Conservation (phyloP, 2,888 invertebrate species). For the Pristionchus entomophagus region DNA sequence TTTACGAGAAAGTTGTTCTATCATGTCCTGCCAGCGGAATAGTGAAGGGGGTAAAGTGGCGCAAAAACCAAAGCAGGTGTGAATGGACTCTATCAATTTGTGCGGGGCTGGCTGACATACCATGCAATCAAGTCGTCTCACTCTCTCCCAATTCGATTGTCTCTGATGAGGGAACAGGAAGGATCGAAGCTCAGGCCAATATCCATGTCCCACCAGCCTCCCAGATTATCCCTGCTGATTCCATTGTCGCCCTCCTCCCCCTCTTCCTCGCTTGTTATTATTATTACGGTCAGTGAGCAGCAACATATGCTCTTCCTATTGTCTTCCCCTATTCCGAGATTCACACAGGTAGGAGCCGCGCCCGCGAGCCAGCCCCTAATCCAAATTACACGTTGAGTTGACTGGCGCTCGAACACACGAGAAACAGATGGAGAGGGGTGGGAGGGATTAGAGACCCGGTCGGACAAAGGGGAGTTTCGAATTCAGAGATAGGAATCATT, state of each 20-base stretch:
- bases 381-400: conserved; percentile 42
- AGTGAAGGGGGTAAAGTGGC: background rate
- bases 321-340: conserved; percentile 5
- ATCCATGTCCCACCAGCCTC: background rate
- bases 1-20: no score
- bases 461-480: background rate
- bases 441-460: background rate
- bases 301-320: conserved; percentile 41
- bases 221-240: background rate
- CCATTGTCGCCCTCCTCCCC: background rate
- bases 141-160: conserved; percentile 11
- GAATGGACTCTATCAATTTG: conserved; percentile 22
- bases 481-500: background rate
- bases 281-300: conserved; percentile 47
- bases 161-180: conserved; percentile 43
- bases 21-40: no score
- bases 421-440: conserved; percentile 26
- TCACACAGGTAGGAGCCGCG: conserved; percentile 43
- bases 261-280: conserved; percentile 15
- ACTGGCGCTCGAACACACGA: conserved; percentile 21
- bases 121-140: conserved; percentile 20
- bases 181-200: background rate
- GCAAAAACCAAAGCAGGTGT: background rate
- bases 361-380: conserved; percentile 12
- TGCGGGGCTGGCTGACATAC: background rate